A percentile compares a stretch with the other conserved stretches of the same genome.
Conservation (phyloP, 1,140 invertebrate genomes). For the Tetramorium alpestre region DNA sequence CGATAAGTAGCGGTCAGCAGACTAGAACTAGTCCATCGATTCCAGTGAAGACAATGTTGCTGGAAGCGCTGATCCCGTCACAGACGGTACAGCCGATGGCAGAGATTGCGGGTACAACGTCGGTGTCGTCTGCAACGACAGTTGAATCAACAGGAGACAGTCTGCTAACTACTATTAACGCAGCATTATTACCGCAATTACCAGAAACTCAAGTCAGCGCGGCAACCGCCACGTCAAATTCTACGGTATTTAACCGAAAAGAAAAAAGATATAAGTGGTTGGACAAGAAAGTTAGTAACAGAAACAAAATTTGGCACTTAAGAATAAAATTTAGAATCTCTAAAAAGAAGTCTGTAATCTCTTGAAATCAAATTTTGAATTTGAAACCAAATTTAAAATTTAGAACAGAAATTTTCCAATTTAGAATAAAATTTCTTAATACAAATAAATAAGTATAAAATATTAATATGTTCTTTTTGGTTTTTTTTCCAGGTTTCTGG, state of each 20-base stretch:
- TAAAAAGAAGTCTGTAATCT: too few species aligned
- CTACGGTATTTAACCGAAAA: conserved; percentile 66
- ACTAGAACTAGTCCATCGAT: conserved; percentile 82
- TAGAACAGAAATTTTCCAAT: neutral
- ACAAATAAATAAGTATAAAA: neutral
- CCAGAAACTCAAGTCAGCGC: conserved; percentile 86
- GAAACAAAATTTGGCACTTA: neutral
- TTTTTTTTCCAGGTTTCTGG: conserved; percentile 74
- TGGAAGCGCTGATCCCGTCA: conserved; percentile 85
- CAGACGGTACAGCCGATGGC: conserved; percentile 63
- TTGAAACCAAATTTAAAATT: neutral
- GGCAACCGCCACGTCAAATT: conserved; percentile 64
- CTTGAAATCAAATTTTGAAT: too few species aligned
- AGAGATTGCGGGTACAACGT: conserved; percentile 39
- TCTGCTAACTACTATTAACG: conserved; percentile 84
- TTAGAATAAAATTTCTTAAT: neutral
- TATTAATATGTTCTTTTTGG: neutral
- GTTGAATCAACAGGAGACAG: conserved; percentile 84
- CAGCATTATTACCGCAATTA: conserved; percentile 83
- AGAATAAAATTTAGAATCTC: neutral
- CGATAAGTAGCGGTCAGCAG: conserved; percentile 77
- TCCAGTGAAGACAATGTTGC: conserved; percentile 84
- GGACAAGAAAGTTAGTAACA: neutral
- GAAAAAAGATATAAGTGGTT: neutral
- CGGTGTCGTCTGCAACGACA: conserved; percentile 71